phyloP scores from a whole-genome alignment of 2,888 invertebrate genomes.

The Antheraea assamensis region DNA sequence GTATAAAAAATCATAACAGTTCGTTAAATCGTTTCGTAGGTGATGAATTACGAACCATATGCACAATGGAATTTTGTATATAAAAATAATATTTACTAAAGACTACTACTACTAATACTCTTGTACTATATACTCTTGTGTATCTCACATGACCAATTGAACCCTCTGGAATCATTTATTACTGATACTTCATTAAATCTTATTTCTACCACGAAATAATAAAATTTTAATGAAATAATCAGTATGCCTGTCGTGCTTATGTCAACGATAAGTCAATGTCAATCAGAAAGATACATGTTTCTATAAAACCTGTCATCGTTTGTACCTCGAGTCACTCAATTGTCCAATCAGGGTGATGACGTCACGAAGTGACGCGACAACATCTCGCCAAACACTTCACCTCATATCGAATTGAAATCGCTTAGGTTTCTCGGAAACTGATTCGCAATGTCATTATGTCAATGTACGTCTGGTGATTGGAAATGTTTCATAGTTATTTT shows the following conservation, averaged over 20 bases:
- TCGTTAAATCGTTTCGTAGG: no score
- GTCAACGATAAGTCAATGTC: not conserved
- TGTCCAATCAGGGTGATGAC: constrained; percentile 13
- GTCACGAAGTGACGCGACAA: constrained; percentile 19
- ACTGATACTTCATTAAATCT: no score
- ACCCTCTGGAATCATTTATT: no score
- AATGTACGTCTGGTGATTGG: constrained; percentile 32
- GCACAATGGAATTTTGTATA: no score
- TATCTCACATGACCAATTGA: no score
- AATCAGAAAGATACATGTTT: not conserved
- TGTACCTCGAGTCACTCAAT: constrained; percentile 17
- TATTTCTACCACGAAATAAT: not conserved
- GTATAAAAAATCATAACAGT: no score
- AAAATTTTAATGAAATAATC: not conserved
- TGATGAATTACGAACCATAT: no score
- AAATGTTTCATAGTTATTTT: constrained; percentile 12
- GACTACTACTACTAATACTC: no score
- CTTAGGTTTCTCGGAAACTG: constrained; percentile 31
- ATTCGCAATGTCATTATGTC: constrained; percentile 43
- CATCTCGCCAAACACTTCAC: constrained; percentile 12
- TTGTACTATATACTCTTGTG: no score
- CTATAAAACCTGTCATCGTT: constrained; percentile 24
- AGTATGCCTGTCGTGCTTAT: not conserved
- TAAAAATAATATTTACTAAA: no score
- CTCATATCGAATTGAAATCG: constrained; percentile 15